Base-by-base conservation (phyloP, 2,888 invertebrate species). In the Drosophila prostipennis region DNA sequence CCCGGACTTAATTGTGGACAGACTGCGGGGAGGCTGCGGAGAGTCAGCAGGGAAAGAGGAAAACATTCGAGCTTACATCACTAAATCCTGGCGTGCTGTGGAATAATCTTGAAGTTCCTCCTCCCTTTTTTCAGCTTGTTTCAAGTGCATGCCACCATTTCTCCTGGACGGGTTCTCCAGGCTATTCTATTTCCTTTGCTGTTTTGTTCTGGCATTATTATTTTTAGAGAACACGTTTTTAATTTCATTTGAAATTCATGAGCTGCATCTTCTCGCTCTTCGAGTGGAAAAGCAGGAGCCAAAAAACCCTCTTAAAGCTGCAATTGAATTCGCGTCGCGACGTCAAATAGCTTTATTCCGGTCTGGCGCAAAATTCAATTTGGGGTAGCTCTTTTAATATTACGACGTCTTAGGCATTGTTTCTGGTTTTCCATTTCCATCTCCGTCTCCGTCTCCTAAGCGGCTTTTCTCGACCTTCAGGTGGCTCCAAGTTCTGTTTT, bases 201-300 rank as follows among this genome's bases (percentile, higher is more conserved):
- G 67, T 73, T 79, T 73, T 79, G 59, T 72, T 72, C 45, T 46
- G 29, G 37, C 45, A 39, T 71, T 54, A 54, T 42, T 69, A 55
- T 63, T 63, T 72, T 56, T 36, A 26, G 55, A n/a, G 26, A 69
- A 54, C 68, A 76, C 60, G 72, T 65, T 76, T 81, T 79, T 84
- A 80, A 84, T 85, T 82, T 79, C 67, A 82, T 85, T 78, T 78
- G 34, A 76, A 85, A 85, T 82, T 82, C 79, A 82, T 85, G 82
- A 79, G 58, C 69, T 81, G 79, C 81, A 78, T 57, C 8, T 46
- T 14, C 52, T 57, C 4, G 29, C 45, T 7, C 6, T 34, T 16
- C 23, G 19, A 1, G 11, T 14, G 10, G 23, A 6, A 34, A 2
- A 10, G 34, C 34, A 34, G 36, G 16, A 1, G 16, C 29, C 19